Conservation (phyloP, 2,888 invertebrate species). For the Erebia palarica region DNA sequence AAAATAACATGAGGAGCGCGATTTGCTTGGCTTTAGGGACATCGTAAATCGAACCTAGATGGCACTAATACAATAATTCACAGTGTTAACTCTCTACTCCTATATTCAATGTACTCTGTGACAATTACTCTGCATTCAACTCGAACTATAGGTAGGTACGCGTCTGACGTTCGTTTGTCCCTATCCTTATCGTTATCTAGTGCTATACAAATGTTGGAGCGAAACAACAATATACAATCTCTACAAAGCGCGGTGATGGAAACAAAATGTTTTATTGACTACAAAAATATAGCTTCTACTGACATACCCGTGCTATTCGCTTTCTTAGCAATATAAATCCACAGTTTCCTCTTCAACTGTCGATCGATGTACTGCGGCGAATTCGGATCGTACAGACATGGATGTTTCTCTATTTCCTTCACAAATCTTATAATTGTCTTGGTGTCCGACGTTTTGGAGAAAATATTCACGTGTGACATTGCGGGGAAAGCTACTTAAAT, state of each 20-base stretch:
- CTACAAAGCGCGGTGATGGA: not conserved
- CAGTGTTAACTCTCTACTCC: too few relatives aligned
- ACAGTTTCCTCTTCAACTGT: conserved; percentile 7
- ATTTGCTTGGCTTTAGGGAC: too few relatives aligned
- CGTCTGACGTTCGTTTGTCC: not conserved
- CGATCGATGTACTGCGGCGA: conserved; percentile 9
- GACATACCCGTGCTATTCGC: conserved; percentile 10
- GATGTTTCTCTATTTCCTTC: conserved; percentile 21
- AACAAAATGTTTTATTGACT: not conserved
- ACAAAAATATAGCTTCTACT: not conserved
- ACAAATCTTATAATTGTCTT: conserved; percentile 19
- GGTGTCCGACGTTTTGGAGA: conserved; percentile 17
- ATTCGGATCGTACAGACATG: conserved; percentile 20
- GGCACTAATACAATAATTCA: too few relatives aligned
- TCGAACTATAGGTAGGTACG: too few relatives aligned
- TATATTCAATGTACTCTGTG: too few relatives aligned
- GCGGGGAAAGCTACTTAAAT: not conserved
- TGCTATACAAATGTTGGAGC: not conserved
- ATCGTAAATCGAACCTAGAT: too few relatives aligned
- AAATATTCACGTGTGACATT: conserved; percentile 6
- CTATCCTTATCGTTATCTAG: not conserved
- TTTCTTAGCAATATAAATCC: conserved; percentile 22
- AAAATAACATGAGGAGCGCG: too few relatives aligned
- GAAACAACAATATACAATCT: not conserved
- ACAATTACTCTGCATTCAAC: too few relatives aligned